A percentile compares a stretch with the other conserved stretches of the same genome.
These are phyloP conservation scores for Lepus oiostolus DNA, from an alignment of 2,797 vertebrate species.

Conservation along the genomic window DNA sequence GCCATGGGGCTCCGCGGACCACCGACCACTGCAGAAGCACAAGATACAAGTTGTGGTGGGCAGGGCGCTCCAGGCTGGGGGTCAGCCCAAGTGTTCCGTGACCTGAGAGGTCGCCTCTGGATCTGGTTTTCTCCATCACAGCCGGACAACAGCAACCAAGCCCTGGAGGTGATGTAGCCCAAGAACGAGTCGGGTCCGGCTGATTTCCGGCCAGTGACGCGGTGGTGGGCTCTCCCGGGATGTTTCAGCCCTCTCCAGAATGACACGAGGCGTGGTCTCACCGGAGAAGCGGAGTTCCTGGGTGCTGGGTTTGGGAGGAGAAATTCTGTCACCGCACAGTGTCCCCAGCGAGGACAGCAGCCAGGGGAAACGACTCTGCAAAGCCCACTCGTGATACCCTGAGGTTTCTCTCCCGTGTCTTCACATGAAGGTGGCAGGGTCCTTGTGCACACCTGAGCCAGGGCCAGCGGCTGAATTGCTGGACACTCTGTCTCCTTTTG, in stretches of 20 bases:
- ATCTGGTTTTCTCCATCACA: background rate
- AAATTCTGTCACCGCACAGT: background rate
- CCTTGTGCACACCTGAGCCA: background rate
- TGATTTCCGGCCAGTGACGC: background rate
- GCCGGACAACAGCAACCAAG: background rate
- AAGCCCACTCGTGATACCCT: background rate
- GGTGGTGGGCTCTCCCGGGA: background rate
- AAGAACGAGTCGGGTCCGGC: background rate
- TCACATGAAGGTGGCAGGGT: conserved; percentile 16
- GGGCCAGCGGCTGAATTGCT: background rate
- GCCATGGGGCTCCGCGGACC: background rate
- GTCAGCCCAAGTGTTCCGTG: background rate
- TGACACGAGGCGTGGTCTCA: background rate
- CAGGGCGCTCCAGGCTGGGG: background rate
- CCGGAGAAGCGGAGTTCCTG: background rate
- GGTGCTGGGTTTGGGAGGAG: background rate
- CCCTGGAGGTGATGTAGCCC: background rate
- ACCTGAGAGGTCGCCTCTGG: background rate
- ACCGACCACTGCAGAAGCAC: fast-evolving
- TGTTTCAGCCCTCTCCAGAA: background rate
- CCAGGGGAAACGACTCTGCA: background rate
- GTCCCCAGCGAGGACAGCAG: background rate
- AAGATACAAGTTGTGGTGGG: fast-evolving
- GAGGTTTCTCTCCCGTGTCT: conserved; percentile 65
- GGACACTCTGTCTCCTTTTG: background rate